Evolutionary conservation across 2,888 invertebrate genomes (phyloP).

Genomic region (Agonopterix arenella): DNA sequence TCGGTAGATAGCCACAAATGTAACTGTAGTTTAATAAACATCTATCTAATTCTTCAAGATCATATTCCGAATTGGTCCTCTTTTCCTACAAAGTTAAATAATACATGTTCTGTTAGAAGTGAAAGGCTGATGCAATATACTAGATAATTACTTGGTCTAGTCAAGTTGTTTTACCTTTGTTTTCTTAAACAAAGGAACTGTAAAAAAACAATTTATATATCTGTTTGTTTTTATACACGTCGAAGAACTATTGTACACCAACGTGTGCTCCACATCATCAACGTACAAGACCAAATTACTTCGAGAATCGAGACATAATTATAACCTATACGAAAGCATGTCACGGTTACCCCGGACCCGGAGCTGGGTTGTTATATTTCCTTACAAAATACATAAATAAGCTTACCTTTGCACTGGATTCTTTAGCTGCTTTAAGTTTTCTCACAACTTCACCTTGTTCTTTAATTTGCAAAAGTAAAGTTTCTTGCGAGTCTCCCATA

Average conservation of each 20-base stretch:
- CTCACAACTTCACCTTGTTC: constrained; percentile 89
- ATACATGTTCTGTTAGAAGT: constrained; percentile 5
- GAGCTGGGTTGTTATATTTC: too few species aligned
- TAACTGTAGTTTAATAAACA: constrained; percentile 76
- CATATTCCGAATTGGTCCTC: constrained; percentile 21
- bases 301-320: background rate
- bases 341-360: too few species aligned
- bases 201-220: too few species aligned
- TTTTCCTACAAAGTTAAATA: constrained; percentile 45
- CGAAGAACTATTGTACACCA: too few species aligned
- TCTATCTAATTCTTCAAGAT: constrained; percentile 50
- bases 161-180: background rate
- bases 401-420: constrained; percentile 84
- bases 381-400: too few species aligned
- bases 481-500: constrained; percentile 59
- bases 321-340: constrained; percentile 3
- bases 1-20: constrained; percentile 72
- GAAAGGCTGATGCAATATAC: background rate
- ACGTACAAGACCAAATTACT: too few species aligned
- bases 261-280: too few species aligned
- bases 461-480: constrained; percentile 56
- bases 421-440: constrained; percentile 88
- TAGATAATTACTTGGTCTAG: background rate
- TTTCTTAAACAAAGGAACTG: too few species aligned
- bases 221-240: too few species aligned